Base-by-base conservation (phyloP, 64 coral and sea anemone genomes). In the Montipora sp. region DNA sequence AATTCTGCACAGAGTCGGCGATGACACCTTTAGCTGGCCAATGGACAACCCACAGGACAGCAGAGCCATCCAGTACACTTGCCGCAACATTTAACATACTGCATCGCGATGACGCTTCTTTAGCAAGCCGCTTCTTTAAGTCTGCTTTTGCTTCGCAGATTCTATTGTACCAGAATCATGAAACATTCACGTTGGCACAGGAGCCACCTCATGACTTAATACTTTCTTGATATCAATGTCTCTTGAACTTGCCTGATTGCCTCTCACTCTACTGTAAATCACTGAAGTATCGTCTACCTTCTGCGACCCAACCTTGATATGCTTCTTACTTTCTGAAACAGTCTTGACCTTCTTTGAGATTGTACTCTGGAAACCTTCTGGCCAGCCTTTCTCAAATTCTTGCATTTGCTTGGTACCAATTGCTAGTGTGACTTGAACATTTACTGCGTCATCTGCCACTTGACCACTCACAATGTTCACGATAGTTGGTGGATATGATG, bases 21-120 rank as follows among this genome's bases (percentile, higher is more conserved):
- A 36, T 36, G 36, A 2, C 36, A 2, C 36, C 36, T 36, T 36
- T 36, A 36, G 36, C 36, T 36, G 1, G 36, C 1, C 36, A 36
- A 36, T 36, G 1, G 36, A 36, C 36, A 36, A 36, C 76, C 88
- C 88, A 95, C 57, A 95, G 53, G 15, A 95, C 75, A 10, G 88
- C 81, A 71, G 93, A 87, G 47, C 93, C 93, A 90, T 95, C 80
- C 15, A 87, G 89, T 0, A 94, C 87, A 77, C 18, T 63, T 94
- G 92, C 48, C 5, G 77, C 22, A 10, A 77, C 87, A 55, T 75
- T 77, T 7, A 55, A 77, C 5, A 19, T 8, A 67, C 23, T 51
- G 43, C 59, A 43, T 69, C 80, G 59, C 27, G 61, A 87, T 65
- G 91, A 87, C 36, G 36, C 36, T 36, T 36, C 36, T 36, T 36